phyloP scores from a whole-genome alignment of 2,113 vertebrate species.

The Xyrauchen texanus region DNA sequence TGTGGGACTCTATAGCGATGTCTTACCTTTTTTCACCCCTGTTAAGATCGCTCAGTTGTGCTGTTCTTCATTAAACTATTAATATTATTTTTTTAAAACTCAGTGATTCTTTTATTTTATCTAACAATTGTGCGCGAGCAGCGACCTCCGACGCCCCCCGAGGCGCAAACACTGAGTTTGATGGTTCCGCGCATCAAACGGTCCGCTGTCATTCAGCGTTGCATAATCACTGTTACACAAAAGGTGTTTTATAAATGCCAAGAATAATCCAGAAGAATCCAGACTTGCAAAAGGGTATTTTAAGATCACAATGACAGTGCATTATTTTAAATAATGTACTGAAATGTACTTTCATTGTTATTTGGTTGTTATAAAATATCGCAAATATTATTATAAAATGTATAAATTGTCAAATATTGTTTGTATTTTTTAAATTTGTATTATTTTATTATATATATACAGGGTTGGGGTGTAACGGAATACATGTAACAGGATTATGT shows the following conservation, averaged over 20 bases:
- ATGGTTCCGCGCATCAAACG: constrained; percentile 51
- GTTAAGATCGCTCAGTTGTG: constrained; percentile 1
- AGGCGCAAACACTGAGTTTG: constrained; percentile 21
- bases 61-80: constrained; percentile 27
- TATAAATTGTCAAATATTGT: too few relatives aligned
- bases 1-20: neutral
- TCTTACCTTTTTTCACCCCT: constrained; percentile 64
- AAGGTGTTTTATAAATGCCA: neutral
- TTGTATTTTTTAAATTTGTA: too few relatives aligned
- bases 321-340: too few relatives aligned
- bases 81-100: constrained; percentile 16
- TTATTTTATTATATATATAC: too few relatives aligned
- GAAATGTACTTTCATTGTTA: too few relatives aligned
- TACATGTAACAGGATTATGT: too few relatives aligned
- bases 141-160: constrained; percentile 60
- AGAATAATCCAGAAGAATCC: too few relatives aligned
- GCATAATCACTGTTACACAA: constrained; percentile 18
- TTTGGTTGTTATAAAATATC: too few relatives aligned
- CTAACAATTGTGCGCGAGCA: constrained; percentile 66
- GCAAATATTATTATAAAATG: too few relatives aligned
- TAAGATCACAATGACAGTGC: too few relatives aligned
- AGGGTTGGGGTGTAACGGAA: too few relatives aligned
- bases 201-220: neutral
- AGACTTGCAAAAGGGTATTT: too few relatives aligned
- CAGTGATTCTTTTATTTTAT: constrained; percentile 62